phyloP scores from a whole-genome alignment of 2,888 invertebrate species.

The Pseudococcus longispinus region DNA sequence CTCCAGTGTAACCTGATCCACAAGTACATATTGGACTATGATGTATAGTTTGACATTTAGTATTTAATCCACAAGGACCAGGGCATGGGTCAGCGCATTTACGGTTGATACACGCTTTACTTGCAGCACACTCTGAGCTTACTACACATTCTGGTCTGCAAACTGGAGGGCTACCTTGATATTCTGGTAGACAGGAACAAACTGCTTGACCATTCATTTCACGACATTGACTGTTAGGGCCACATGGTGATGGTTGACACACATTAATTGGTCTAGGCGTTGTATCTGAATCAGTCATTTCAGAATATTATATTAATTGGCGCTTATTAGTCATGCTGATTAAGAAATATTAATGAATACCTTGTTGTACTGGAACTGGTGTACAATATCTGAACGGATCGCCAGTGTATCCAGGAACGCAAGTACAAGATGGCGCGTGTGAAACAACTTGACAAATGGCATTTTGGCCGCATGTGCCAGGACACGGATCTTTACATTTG shows the following conservation, averaged over 20 bases:
- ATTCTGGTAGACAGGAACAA: conserved; percentile 73
- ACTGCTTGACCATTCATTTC: conserved; percentile 72
- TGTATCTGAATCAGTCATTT: conserved; percentile 53
- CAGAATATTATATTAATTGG: too few species aligned
- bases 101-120: conserved; percentile 74
- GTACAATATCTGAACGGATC: conserved; percentile 70
- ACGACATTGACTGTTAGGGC: conserved; percentile 71
- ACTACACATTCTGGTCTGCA: conserved; percentile 77
- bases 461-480: conserved; percentile 82
- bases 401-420: conserved; percentile 61
- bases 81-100: conserved; percentile 77
- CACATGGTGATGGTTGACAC: conserved; percentile 73
- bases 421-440: conserved; percentile 73
- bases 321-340: too few species aligned
- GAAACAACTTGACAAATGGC: conserved; percentile 85
- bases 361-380: conserved; percentile 65
- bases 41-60: conserved; percentile 78
- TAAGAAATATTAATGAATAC: conserved; percentile 59
- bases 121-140: conserved; percentile 75
- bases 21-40: conserved; percentile 79
- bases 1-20: conserved; percentile 70
- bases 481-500: conserved; percentile 86
- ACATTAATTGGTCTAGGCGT: conserved; percentile 63
- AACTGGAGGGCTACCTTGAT: conserved; percentile 71
- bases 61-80: conserved; percentile 75